Conservation (phyloP, 92 coral and sea anemone species). For the Metridium senile region DNA sequence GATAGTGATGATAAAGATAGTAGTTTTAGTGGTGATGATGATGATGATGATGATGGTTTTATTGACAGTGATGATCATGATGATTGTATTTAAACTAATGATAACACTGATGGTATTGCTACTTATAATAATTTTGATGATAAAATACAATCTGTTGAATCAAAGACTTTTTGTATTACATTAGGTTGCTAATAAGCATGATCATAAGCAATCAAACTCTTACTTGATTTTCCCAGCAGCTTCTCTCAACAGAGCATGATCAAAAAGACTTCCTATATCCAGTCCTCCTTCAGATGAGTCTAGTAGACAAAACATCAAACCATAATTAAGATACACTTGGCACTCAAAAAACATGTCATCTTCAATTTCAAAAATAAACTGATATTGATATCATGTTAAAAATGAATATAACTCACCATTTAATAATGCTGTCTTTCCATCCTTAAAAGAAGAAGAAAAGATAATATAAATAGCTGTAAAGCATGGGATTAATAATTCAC, state of each 20-base stretch:
- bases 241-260: constrained; percentile 87
- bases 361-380: not conserved
- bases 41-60: too few relatives aligned
- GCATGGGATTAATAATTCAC: too few relatives aligned
- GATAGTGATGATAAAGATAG: too few relatives aligned
- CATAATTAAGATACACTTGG: not conserved
- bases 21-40: too few relatives aligned
- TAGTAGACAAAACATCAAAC: constrained; percentile 2
- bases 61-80: too few relatives aligned
- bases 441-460: constrained; percentile 17
- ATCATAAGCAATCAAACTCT: constrained; percentile 30
- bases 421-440: constrained; percentile 25
- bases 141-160: too few relatives aligned
- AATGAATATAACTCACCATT: constrained; percentile 8
- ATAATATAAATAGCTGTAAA: not conserved
- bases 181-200: too few relatives aligned
- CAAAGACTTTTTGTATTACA: too few relatives aligned
- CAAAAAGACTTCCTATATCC: constrained; percentile 84
- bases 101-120: too few relatives aligned
- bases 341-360: not conserved
- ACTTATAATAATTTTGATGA: too few relatives aligned
- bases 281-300: constrained; percentile 72
- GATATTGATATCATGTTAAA: not conserved
- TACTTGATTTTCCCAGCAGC: constrained; percentile 98
- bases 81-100: too few relatives aligned